Evolutionary conservation across 2,888 invertebrate species (phyloP), one percentile per base, ranked within the genome.

Genomic region (Temnothorax rugatulus): DNA sequence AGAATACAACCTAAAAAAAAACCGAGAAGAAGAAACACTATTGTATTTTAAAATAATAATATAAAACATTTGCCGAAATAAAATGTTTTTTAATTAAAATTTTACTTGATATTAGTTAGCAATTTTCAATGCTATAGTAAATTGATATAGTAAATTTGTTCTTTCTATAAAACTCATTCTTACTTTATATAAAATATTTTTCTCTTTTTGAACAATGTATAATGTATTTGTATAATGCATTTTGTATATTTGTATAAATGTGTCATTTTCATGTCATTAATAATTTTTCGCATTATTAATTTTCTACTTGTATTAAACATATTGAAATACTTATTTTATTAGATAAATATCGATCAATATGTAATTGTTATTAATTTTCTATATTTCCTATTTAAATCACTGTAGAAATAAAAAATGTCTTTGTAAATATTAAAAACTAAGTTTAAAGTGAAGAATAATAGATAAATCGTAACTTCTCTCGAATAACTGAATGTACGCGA

Each of bases 41-140:
- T 1, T 25, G 25, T 25, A 15, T n/a, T 52, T 2, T 7, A 34
- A 34, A 34, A 34, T 34, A 34, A 34, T 34, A 34, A 34, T 2
- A 52, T 34, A 71, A 71, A 71, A 54, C 4, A 54, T 71, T 71
- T 71, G 3, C 5, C 21, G n/a, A 71, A 34, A 52, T 9, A 15
- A 9, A 21, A 54, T 29, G 38, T 38, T 3, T 54, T 54, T 38
- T 52, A 21, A n/a, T 34, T 8, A 8, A n/a, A 50, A 34, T 38
- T 54, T 38, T 21, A 38, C 52, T n/a, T 18, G 1, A 34, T 34
- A 52, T 34, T 18, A 69, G 4, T 1, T 11, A 71, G 7, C 13
- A 11, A 69, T 34, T 34, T 34, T 69, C 13, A 0, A n/a, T 34
- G 11, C n/a, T 25, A 2, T 0, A 50, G 38, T n/a, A n/a, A n/a